These are phyloP conservation scores for Limnothrissa miodon DNA, from an alignment of 2,113 vertebrate species.

Conservation along the genomic window DNA sequence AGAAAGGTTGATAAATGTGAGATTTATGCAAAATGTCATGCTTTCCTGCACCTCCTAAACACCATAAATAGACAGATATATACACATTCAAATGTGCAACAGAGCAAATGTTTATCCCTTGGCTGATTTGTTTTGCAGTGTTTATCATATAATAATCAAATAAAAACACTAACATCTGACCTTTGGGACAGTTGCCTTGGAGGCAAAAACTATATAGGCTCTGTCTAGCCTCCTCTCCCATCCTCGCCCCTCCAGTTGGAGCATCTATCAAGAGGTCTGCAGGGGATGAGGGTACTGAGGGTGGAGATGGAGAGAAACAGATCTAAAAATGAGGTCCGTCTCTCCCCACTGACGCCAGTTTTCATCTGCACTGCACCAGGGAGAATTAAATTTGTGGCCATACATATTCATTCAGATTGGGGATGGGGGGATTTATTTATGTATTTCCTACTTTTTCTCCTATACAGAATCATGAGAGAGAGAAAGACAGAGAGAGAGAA, in stretches of 20 bases:
- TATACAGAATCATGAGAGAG: neutral
- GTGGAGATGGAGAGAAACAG: neutral
- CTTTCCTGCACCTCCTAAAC: neutral
- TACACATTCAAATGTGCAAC: neutral
- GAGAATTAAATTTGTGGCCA: slow-evolving; percentile 25
- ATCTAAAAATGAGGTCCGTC: neutral
- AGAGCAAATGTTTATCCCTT: neutral
- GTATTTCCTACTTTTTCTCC: neutral
- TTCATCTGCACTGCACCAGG: slow-evolving; percentile 18
- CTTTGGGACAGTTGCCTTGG: neutral
- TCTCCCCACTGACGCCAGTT: neutral
- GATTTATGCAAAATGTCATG: neutral
- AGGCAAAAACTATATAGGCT: neutral
- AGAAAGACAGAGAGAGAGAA: neutral
- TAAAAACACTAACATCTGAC: neutral
- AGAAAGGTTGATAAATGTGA: neutral
- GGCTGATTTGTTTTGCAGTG: neutral
- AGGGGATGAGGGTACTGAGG: neutral
- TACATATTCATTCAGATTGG: slow-evolving; percentile 33
- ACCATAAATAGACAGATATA: neutral
- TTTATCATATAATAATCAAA: neutral
- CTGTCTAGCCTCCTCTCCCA: neutral
- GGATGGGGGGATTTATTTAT: neutral
- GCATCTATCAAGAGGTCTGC: neutral
- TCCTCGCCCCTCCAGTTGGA: neutral